Base-by-base conservation (phyloP, 2,113 vertebrate species). In the Sylvilagus bachmani region DNA sequence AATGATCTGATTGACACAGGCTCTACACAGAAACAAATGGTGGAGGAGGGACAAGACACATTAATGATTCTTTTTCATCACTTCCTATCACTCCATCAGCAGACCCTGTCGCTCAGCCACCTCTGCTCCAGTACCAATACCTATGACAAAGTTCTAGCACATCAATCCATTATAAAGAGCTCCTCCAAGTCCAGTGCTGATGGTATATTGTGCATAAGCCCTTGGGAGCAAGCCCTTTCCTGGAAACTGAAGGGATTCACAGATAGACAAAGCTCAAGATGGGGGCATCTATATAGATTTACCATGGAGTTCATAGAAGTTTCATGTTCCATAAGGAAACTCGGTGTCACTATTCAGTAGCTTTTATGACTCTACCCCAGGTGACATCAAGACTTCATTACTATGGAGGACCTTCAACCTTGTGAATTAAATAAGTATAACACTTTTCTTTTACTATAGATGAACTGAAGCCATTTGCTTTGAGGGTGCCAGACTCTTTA, bases 251-350 rank as follows among this genome's bases (percentile, higher is more conserved):
- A 98, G 98, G 95, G 99, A 99, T 95, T 99, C 98, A 1, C 98
- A 99, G 97, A 99, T 99, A 98, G 99, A 99, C 95, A 99, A 99
- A 49, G 98, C 99, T 4, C 98, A 99, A 96, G 98, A 99, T 44
- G 99, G 99, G 82, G 97, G 99, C 10, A 97, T 98, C 67, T 98
- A 99, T 86, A 99, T 86, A 96, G 99, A 3, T 98, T 99, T 29
- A 99, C 99, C 17, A 96, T 99, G 0, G 98, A 98, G 19, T 64
- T 95, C 98, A 22, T 98, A 99, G 97, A 99, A 98, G 97, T 96
- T 99, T 53, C 98, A 97, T 0, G 97, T 97, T 87, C 98, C 99
- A 0, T 61, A 97, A 25, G 98, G 98, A 3, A 98, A 98, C 38
- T 10, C 0, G 84, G 62, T 94, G n/a, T 97, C 98, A 0, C 36